phyloP scores from a whole-genome alignment of 2,797 vertebrate genomes.

The Anguilla marmorata region DNA sequence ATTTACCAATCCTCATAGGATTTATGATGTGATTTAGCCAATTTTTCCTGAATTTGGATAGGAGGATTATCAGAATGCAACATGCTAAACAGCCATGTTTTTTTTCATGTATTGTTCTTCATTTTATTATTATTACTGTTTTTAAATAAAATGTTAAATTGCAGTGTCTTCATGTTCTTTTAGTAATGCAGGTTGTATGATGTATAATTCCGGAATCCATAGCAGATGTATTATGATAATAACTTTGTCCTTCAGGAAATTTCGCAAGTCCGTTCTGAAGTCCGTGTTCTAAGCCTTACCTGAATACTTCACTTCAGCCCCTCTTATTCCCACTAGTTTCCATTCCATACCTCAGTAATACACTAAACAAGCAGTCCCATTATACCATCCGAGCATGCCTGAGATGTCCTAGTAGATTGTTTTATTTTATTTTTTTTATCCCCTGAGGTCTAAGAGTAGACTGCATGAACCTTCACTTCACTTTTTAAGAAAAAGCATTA shows the following conservation, averaged over 20 bases:
- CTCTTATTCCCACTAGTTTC: conserved; percentile 28
- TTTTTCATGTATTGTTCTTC: not conserved
- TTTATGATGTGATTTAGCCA: not conserved
- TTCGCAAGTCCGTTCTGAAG: not conserved
- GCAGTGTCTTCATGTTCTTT: not conserved
- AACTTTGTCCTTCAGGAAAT: not conserved
- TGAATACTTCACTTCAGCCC: not conserved
- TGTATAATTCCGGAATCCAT: not conserved
- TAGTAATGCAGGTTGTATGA: not conserved
- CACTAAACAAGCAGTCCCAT: conserved; percentile 34
- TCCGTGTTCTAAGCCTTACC: not conserved
- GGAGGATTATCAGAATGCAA: conserved; percentile 19
- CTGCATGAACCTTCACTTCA: not conserved
- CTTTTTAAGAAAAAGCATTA: not conserved
- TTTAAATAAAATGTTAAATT: not conserved
- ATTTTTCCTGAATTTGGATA: not conserved
- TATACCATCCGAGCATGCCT: conserved; percentile 26
- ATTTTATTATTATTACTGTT: not conserved
- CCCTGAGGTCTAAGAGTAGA: conserved; percentile 15
- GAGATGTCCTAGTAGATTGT: not conserved
- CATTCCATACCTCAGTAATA: conserved; percentile 44
- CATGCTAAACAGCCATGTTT: not conserved
- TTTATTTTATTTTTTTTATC: not conserved
- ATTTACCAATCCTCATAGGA: not conserved
- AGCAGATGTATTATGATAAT: not conserved